Base-by-base conservation (phyloP, 2,888 invertebrate genomes). In the Autographa pulchrina region DNA sequence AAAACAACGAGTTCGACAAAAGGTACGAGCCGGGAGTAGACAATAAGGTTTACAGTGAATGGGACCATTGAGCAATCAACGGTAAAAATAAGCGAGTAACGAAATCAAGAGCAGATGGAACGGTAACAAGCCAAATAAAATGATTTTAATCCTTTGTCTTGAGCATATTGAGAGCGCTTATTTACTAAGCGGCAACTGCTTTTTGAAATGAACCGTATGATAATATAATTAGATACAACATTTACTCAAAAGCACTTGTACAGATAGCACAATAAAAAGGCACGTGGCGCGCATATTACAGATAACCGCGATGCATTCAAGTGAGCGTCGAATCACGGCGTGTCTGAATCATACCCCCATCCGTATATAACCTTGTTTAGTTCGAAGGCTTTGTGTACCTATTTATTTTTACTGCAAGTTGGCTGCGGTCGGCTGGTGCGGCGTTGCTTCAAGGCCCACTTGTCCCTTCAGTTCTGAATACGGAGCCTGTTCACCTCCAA, bases 401-500 rank as follows among this genome's bases (percentile, higher is more conserved):
- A 87, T 89, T 88, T 88, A 88, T 90, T 89, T 88, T 88, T 86
- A 89, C 87, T 84, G 87, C 88, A 89, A 86, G 86, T 86, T 81
- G 85, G 82, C 83, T 89, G 90, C 87, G 88, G 90, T 89, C 86
- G 86, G 75, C 72, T 84, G 75, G 76, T 81, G 85, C 83, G 70
- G 76, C 81, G 80, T 88, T 83, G 80, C 85, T 86, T 92, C 93
- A 94, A 93, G 93, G 91, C 82, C 89, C 89, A 88, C 89, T 87
- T 90, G 92, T 91, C 90, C 92, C 91, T 93, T 92, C 89, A 87
- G 86, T 87, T 91, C 86, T 86, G 86, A 87, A 89, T 87, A 90
- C 81, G 83, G 83, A 90, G 90, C 92, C 88, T 79, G 93, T 92
- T 94, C 83, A 86, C 93, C 93, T 93, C 90, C 85, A 92, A 90